Evolutionary conservation across 2,113 vertebrate species (phyloP), one percentile per base, ranked within the genome.

Genomic region (Silurus asotus): DNA sequence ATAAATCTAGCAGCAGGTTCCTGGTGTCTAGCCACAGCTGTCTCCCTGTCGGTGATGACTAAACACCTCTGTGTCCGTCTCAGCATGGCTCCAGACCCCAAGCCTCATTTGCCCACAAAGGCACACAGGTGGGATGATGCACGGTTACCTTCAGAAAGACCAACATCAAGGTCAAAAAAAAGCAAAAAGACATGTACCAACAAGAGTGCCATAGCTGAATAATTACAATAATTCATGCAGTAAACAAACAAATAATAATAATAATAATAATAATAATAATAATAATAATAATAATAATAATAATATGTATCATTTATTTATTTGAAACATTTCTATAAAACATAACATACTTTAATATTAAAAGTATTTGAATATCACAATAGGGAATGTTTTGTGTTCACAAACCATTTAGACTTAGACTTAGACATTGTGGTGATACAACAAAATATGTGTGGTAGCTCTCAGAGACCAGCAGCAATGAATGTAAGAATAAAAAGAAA

Each of bases 1-100:
- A 89, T 91, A 91, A 89, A 91, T 90, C 87, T 86, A 89, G 89
- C 91, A 90, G 87, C 86, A 89, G 84, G 88, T 88, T 88, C 89
- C 80, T 84, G 58, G 85, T 87, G 61, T 86, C 84, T 76, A 80
- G 67, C 82, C 82, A 87, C 86, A 88, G 83, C 88, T 86, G 89
- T 89, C 86, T 76, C 85, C 84, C 74, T 85, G 89, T 87, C 87
- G 83, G 62, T 87, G 65, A 90, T 90, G 82, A 91, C 70, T 91
- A 89, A 92, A 89, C 45, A 83, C 77, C 86, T 85, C 74, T 65
- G 83, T 88, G 80, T 89, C 83, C 80, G 80, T 86, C 81, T 72
- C 87, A 87, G 87, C 77, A 65, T 82, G 84, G 64, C 75, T 86
- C 79, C 51, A 23, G 82, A 86, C 76, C 53, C 65, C 82, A 85